Evolutionary conservation across 2,888 invertebrate species (phyloP), one percentile per base, ranked within the genome.

Genomic region (Gymnosoma rotundatum): DNA sequence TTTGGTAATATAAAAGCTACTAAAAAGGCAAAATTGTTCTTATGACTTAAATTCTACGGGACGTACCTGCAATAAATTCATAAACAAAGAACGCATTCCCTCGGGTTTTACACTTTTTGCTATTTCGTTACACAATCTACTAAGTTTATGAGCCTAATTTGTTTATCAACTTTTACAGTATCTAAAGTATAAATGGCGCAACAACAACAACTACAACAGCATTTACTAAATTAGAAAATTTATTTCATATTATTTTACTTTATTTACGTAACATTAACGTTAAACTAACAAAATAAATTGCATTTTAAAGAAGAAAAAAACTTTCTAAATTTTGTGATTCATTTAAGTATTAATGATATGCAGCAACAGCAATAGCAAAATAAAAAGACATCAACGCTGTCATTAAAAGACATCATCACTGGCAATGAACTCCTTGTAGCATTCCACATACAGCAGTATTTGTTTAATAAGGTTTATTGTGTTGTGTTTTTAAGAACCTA

Each of bases 261-360:
- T n/a, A 12, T 48, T 42, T 12, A 2, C 16, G 5, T n/a, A 14
- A 48, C 45, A n/a, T 48, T 48, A 48, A 48, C 45, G 16, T 48
- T n/a, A 6, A 48, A 14, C 12, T 16, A 58, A 21, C 14, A 60
- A 21, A 54, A 21, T 21, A 14, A 9, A 60, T 60, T 73, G 45
- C 61, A 56, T 69, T 56, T 61, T 14, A 54, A 36, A n/a, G n/a
- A n/a, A n/a, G n/a, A n/a, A 14, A 8, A 48, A 61, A 50, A 56
- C 32, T 72, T 79, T 60, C 7, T 9, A 58, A 70, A 66, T 45
- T 72, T 45, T 60, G 73, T 78, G 73, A 74, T 83, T 83, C 63
- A 69, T 80, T 80, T 80, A 80, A 75, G 48, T 80, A 83, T 80
- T 83, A 83, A 80, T 83, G 80, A 80, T 76, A 80, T 76, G 75